These are phyloP conservation scores for Caerostris extrusa DNA, from an alignment of 1,140 invertebrate genomes.

Conservation along the genomic window DNA sequence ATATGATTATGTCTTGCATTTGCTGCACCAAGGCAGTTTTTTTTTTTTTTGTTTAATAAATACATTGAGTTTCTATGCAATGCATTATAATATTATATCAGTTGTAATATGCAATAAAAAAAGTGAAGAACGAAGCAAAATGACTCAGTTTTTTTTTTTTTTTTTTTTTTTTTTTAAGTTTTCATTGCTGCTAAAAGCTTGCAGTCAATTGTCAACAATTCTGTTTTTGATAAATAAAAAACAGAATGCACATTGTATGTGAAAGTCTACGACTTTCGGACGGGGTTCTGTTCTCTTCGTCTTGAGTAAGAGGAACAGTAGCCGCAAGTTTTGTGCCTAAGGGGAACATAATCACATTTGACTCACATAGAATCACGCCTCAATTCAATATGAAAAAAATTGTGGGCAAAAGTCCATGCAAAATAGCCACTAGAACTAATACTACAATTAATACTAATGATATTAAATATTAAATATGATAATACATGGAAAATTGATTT, in stretches of 20 bases:
- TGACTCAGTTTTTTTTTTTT: neutral
- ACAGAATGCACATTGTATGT: neutral
- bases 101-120: conserved; percentile 28
- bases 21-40: neutral
- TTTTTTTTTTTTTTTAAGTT: neutral
- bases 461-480: neutral
- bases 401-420: neutral
- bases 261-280: conserved; percentile 61
- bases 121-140: conserved; percentile 13
- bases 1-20: neutral
- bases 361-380: neutral
- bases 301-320: conserved; percentile 71
- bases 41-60: neutral
- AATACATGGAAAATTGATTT: too few species aligned
- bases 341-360: conserved; percentile 14
- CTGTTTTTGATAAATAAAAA: neutral
- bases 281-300: conserved; percentile 73
- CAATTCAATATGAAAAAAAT: neutral
- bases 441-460: neutral
- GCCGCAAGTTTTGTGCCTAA: conserved; percentile 69
- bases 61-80: conserved; percentile 2
- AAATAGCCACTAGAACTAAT: neutral
- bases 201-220: neutral
- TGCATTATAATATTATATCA: neutral
- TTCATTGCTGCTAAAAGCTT: neutral